phyloP scores from a whole-genome alignment of 2,888 invertebrate species.

The Pardosa pseudoannulata region DNA sequence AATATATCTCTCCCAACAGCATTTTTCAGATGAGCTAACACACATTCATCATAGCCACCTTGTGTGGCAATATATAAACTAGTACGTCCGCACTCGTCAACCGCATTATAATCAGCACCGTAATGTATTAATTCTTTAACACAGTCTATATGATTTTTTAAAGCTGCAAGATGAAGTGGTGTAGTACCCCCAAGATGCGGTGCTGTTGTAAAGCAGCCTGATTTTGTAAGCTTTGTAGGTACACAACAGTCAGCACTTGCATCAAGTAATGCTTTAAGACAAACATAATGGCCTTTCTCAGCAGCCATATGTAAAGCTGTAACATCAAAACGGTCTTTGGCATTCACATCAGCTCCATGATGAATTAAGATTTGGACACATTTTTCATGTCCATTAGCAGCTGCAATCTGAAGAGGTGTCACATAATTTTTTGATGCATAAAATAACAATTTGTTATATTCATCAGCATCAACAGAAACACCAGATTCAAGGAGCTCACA shows the following conservation, averaged over 20 bases:
- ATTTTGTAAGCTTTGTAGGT: conserved; percentile 76
- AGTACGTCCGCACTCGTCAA: conserved; percentile 76
- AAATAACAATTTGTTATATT: conserved; percentile 76
- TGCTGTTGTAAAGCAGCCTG: conserved; percentile 76
- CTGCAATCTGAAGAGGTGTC: conserved; percentile 76
- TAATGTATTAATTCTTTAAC: conserved; percentile 76
- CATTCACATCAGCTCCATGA: conserved; percentile 76
- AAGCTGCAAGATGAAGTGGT: conserved; percentile 77
- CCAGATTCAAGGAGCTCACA: conserved; percentile 75
- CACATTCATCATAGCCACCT: conserved; percentile 75
- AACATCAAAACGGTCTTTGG: conserved; percentile 77
- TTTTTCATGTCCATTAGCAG: conserved; percentile 73
- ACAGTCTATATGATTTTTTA: conserved; percentile 76
- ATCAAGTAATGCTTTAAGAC: conserved; percentile 76
- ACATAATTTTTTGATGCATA: conserved; percentile 77
- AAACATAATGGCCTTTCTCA: conserved; percentile 76
- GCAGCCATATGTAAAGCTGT: conserved; percentile 77
- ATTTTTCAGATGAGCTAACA: conserved; percentile 76
- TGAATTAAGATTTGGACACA: conserved; percentile 75
- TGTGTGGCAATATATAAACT: conserved; percentile 77
- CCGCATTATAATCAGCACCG: conserved; percentile 77
- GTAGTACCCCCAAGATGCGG: conserved; percentile 77
- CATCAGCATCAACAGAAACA: no score
- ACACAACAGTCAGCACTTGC: conserved; percentile 76
- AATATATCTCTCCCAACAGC: conserved; percentile 77